Conservation (phyloP, 2,797 vertebrate species). For the Rhynchonycteris naso region DNA sequence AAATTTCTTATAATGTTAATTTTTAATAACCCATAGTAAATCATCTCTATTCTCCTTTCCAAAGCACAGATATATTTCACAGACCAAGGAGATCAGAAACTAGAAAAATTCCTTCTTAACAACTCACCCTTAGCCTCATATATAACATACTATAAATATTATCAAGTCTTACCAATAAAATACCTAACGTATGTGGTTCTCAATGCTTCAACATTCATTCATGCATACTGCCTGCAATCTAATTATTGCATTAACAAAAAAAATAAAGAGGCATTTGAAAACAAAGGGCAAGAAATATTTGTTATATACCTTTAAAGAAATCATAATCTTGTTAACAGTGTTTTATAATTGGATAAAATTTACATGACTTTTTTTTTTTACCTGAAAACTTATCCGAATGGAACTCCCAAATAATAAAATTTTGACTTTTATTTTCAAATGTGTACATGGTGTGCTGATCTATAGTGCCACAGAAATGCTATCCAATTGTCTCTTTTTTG, state of each 20-base stretch:
- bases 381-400: constrained; percentile 26
- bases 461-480: constrained; percentile 17
- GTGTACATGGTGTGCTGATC: not conserved
- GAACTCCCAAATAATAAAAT: constrained; percentile 75
- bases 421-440: constrained; percentile 60
- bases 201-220: constrained; percentile 35
- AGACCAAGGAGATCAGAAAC: not conserved
- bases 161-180: not conserved
- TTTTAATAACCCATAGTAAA: constrained; percentile 24
- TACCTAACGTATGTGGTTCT: not conserved
- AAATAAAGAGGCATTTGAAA: constrained; percentile 40
- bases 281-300: not conserved
- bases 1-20: not conserved
- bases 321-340: constrained; percentile 12
- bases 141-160: not conserved
- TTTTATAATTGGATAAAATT: constrained; percentile 32
- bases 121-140: not conserved
- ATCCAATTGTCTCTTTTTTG: not conserved
- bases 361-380: not conserved
- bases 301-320: constrained; percentile 37
- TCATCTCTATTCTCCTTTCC: not conserved
- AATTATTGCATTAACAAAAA: constrained; percentile 30
- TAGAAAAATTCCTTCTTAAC: constrained; percentile 23
- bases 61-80: not conserved
- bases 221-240: not conserved